Evolutionary conservation across 1,140 invertebrate genomes (phyloP).

Genomic region (Procambarus virginalis): DNA sequence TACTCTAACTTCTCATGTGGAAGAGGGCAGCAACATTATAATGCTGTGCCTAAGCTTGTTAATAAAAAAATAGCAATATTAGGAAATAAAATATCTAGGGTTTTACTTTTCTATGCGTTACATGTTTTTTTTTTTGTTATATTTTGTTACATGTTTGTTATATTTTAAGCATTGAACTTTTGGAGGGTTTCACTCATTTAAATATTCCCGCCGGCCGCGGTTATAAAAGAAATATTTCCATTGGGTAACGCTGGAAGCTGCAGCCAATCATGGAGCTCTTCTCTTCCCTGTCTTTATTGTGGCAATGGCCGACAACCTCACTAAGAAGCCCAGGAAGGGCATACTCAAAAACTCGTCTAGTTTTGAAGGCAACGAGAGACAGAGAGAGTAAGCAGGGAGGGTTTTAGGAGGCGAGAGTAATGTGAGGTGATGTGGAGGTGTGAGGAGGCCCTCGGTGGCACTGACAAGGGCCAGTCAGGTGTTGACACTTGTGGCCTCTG

Average conservation of each 20-base stretch:
- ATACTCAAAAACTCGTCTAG: conserved; percentile 94
- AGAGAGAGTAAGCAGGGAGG: conserved; percentile 72
- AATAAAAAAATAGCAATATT: too few relatives aligned
- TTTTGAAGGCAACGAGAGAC: conserved; percentile 84
- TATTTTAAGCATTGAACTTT: neutral
- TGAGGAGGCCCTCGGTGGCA: neutral
- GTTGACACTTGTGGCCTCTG: neutral
- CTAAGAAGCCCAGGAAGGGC: conserved; percentile 89
- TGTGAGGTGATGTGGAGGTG: neutral
- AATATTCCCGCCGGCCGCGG: neutral
- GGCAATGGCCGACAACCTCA: conserved; percentile 76
- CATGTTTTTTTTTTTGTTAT: too few relatives aligned
- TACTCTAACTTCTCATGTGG: too few relatives aligned
- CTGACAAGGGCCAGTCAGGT: neutral
- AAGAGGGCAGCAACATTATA: too few relatives aligned
- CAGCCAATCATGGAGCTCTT: neutral
- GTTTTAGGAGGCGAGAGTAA: too few relatives aligned
- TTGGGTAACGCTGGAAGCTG: neutral
- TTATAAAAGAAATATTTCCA: conserved; percentile 7
- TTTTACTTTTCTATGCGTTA: too few relatives aligned
- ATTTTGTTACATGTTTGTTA: neutral
- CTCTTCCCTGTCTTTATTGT: neutral
- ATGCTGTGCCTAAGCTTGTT: too few relatives aligned
- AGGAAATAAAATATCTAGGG: too few relatives aligned
- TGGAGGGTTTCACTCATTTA: neutral